Conservation (phyloP, 2,797 vertebrate genomes). For the Mastacembelus armatus region DNA sequence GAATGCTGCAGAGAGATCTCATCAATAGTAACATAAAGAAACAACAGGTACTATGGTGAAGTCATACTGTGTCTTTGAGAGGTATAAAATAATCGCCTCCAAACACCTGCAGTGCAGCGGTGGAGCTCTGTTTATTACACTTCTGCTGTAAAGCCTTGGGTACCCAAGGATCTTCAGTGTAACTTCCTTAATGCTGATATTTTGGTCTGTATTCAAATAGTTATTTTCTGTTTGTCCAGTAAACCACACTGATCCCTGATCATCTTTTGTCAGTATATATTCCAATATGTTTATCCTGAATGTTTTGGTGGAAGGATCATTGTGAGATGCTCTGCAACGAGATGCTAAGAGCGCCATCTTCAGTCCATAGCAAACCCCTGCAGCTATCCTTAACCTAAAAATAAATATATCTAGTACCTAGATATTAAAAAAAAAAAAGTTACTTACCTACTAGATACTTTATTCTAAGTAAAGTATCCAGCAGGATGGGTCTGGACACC, state of each 20-base stretch:
- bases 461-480: too few species aligned
- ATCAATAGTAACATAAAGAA: neutral
- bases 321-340: neutral
- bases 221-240: too few species aligned
- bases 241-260: constrained; percentile 1
- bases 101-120: neutral
- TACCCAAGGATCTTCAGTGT: neutral
- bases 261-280: too few species aligned
- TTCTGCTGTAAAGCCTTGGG: neutral
- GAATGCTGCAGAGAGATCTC: neutral
- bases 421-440: neutral
- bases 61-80: neutral
- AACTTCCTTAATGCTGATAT: too few species aligned
- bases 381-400: neutral
- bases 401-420: neutral
- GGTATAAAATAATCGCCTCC: neutral
- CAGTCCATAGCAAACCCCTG: constrained; percentile 31
- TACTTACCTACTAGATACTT: too few species aligned
- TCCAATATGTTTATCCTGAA: neutral
- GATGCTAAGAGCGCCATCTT: constrained; percentile 69
- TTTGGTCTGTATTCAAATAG: neutral
- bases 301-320: neutral
- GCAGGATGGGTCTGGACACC: neutral
- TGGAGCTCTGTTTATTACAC: neutral
- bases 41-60: neutral